Evolutionary conservation across 2,113 vertebrate genomes (phyloP), one percentile per base, ranked within the genome.

Genomic region (Pimephales promelas): DNA sequence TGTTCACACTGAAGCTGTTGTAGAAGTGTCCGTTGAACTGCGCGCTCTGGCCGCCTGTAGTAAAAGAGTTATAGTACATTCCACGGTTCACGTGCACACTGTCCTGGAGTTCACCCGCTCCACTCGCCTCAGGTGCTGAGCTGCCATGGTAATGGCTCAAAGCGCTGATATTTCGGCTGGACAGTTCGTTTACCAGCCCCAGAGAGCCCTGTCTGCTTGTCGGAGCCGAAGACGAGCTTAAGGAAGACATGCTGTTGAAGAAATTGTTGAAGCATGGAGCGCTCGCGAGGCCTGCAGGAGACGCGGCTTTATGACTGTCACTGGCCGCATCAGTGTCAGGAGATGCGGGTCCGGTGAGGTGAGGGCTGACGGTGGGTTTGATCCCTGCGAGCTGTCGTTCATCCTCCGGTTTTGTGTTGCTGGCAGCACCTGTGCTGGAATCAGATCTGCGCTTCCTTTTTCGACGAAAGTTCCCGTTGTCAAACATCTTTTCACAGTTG

Each of bases 401-500:
- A 4, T 97, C 97, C 82, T 97, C 97, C 0, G 92, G 77, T 84
- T 98, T 97, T 0, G 94, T 86, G 92, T 86, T 56, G 72, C 89
- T 73, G 89, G 68, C 93, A 90, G 89, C 59, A 0, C 91, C 90
- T 0, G 92, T 40, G 0, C 86, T 93, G 34, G 94, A 90, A 79
- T 99, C 98, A 0, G 97, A 95, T 24, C 97, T 94, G 18, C 98
- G 94, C 90, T 99, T 99, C 80, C 98, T 93, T 83, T 98, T 99
- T 88, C 98, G 90, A 2, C 98, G 96, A 90, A 99, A 99, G 87
- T 99, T 99, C 10, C 98, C 98, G 0, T 99, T 99, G 89, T 99
- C 98, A 79, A 99, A 99, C 98, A 99, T 99, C 90, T 99, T 99
- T 89, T 99, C 98, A 59, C 98, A 99, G 95, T 99, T 99, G 14